Evolutionary conservation across 1,140 invertebrate species (phyloP), one percentile per base, ranked within the genome.

Genomic region (Musca domestica): DNA sequence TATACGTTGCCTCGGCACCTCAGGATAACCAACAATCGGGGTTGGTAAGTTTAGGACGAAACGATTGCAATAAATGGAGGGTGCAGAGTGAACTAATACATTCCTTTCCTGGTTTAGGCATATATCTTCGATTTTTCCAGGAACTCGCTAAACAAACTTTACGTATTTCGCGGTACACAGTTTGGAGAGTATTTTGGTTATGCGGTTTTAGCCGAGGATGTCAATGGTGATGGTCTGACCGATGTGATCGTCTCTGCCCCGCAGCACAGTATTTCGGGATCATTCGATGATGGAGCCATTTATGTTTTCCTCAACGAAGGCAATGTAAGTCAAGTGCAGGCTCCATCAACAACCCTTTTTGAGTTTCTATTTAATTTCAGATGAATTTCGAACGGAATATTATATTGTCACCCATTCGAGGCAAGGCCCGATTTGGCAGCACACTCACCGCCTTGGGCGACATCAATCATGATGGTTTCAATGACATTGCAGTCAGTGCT

Each of bases 241-340:
- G 89, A 95, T 74, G 74, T 94, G 15, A 76, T 94, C 22, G 87
- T 94, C 49, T 91, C 92, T 17, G 90, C 92, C 4, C 92, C 93
- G 1, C 85, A 86, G 41, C 89, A 88, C 79, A 47, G 78, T 73
- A 68, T 77, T 73, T 69, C 51, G 70, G 72, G 83, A 6, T 71
- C 75, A 9, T 84, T 80, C 58, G 85, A 87, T 66, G 83, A 85
- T 71, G 86, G 86, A 27, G 83, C 81, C 54, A 85, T 87, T 6
- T 86, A 84, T 70, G 78, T 85, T 61, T 87, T 83, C 72, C 73
- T 84, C 20, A 84, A 83, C 69, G 70, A 74, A 46, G 76, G 76
- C 64, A 72, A 79, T 74, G 84, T 85, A 72, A 67, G 67, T 70
- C 5, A 17, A 19, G 14, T 12, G 2, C 17, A 27, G 1, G n/a